Evolutionary conservation across 2,113 vertebrate genomes (phyloP).

Genomic region (Octodon degus): DNA sequence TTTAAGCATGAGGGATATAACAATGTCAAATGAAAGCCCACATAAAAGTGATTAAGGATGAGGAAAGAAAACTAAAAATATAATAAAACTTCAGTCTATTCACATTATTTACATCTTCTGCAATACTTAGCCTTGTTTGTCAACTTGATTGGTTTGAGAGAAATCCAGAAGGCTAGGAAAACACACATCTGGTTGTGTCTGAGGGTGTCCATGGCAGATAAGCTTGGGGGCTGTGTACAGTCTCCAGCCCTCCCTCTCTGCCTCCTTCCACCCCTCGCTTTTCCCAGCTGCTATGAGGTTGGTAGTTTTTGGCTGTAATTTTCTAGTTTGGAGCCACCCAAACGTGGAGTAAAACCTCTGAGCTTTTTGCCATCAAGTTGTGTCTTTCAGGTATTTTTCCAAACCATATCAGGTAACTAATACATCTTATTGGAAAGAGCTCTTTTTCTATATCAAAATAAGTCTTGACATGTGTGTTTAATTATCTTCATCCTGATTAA

Average conservation of each 20-base stretch:
- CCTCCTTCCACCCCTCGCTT: not conserved
- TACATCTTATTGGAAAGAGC: not conserved
- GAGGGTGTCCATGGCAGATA: not conserved
- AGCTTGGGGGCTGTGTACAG: not conserved
- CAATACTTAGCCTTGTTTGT: not conserved
- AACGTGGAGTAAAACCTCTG: not conserved
- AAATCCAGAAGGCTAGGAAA: not conserved
- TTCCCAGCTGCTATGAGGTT: not conserved
- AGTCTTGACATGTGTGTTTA: not conserved
- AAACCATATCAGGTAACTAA: not conserved
- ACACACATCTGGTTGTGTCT: not conserved
- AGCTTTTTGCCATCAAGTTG: not conserved
- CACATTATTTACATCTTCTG: not conserved
- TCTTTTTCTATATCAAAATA: not conserved
- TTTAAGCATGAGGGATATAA: not conserved
- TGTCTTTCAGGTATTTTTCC: not conserved
- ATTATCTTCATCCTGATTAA: not conserved
- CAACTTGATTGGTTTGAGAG: not conserved
- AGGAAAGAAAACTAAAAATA: not conserved
- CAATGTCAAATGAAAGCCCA: not conserved
- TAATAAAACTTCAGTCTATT: not conserved
- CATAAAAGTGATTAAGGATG: not conserved
- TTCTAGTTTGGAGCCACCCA: not conserved
- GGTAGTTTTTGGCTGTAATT: not conserved
- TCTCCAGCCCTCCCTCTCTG: not conserved